Base-by-base conservation (phyloP, 2,888 invertebrate species). In the Unio delphinus region DNA sequence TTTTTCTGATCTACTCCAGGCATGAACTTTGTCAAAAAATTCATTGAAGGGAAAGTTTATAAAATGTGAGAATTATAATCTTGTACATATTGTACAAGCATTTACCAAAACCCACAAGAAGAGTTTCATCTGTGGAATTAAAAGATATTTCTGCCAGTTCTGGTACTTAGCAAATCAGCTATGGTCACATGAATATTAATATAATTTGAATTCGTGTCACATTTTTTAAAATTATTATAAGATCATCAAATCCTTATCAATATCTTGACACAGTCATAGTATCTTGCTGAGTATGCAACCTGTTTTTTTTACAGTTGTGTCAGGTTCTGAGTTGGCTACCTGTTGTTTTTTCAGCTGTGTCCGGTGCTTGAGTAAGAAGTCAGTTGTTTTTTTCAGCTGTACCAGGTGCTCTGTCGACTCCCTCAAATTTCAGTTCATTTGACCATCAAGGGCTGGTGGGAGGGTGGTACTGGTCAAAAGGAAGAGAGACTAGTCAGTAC, bases 351-450 rank as follows among this genome's bases (percentile, higher is more conserved):
- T 90, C 72, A 80, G 94, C 64, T 87, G 89, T 15, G 87, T 94
- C 11, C 92, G 93, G 63, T 94, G 94, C 75, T 92, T 94, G 76
- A 91, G 92, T 84, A 92, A 92, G 23, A 23, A 23, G 23, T 23
- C 23, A 23, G 23, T 23, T 23, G 5, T 58, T 3, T n/a, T 65
- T 67, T 63, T 0, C 79, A 88, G 88, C 70, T 88, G 11, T 84
- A 82, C 63, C 78, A 80, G 55, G 83, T 83, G 4, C 28, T 94
- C 76, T 91, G 92, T 84, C 92, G 92, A 23, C 86, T 94, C 78
- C 95, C 95, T 0, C 92, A 93, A n/a, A 84, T 94, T 18, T 91
- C 92, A 68, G 86, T 94, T 62, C 91, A 90, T 72, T 79, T 94
- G 64, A 87, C 89, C 15, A 87, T 94, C 11, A 92, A 93, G 63